Base-by-base conservation (phyloP, 2,113 vertebrate species). In the Oncorhynchus kisutch region DNA sequence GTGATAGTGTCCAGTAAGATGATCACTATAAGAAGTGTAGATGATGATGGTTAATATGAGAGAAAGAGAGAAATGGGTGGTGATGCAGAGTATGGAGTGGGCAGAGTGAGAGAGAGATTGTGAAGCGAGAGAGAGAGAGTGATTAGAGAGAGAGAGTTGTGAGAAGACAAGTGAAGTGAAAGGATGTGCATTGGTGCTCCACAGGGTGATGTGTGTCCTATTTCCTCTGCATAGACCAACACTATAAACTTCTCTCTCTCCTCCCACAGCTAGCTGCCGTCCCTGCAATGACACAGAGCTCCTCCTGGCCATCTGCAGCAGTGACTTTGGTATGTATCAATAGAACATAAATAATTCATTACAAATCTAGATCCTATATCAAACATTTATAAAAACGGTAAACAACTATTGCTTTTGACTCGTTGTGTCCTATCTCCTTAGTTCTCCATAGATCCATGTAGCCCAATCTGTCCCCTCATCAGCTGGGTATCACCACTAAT, bases 291-390 rank as follows among this genome's bases (percentile, higher is more conserved):
- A 94, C 0, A 60, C 88, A 49, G 94, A 96, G 64, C 91, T 95
- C 70, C 94, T 95, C 27, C 87, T 95, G 91, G 94, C 95, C 59
- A 66, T 94, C 80, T 95, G 95, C 87, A 94, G 84, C 91, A 95
- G 94, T 86, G 95, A 96, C 78, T 95, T 95, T 83, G 94, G 95
- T 95, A 87, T 74, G 91, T 85, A 74, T 24, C 48, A 54, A 18
- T 54, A 5, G 4, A 9, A 25, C n/a, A 67, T 4, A 51, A 14
- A 27, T 71, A 14, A 24, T 14, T 5, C 27, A 72, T 60, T 22
- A 54, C 51, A 54, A 18, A 54, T 54, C 51, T 5, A 54, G 51
- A 14, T 3, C 4, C 51, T 18, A 54, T 54, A 18, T 54, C 3
- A 54, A 16, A 54, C 12, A 54, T 54, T 54, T 54, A 18, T 16